Evolutionary conservation across 1,140 invertebrate species (phyloP).

Genomic region (Hyles euphorbiae): DNA sequence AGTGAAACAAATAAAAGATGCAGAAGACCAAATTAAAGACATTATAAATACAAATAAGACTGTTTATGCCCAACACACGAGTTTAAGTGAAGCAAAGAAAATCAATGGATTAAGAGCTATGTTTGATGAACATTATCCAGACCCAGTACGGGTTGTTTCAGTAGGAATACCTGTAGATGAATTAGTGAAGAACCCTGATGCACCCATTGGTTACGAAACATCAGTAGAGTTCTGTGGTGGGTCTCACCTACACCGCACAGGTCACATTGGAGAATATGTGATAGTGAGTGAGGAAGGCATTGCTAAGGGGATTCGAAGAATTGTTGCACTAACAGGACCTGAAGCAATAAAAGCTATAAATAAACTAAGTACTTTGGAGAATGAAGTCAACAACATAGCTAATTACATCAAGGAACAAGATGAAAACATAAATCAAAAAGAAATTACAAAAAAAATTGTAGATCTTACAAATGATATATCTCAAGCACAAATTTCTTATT

Average conservation of each 20-base stretch:
- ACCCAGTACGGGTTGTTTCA: slow-evolving; percentile 97
- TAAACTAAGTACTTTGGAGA: slow-evolving; percentile 85
- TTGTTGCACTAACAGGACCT: slow-evolving; percentile 96
- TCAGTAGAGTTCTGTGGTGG: slow-evolving; percentile 99
- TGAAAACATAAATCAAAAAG: slow-evolving; percentile 77
- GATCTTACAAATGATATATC: slow-evolving; percentile 90
- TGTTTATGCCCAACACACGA: slow-evolving; percentile 95
- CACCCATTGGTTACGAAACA: slow-evolving; percentile 85
- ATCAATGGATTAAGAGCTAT: slow-evolving; percentile 97
- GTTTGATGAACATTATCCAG: slow-evolving; percentile 99
- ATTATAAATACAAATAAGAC: slow-evolving; percentile 87
- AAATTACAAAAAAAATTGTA: slow-evolving; percentile 85
- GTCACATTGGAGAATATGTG: slow-evolving; percentile 96
- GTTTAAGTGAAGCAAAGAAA: slow-evolving; percentile 89
- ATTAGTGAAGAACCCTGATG: slow-evolving; percentile 90
- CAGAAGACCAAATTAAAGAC: slow-evolving; percentile 87
- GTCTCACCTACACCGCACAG: slow-evolving; percentile 93
- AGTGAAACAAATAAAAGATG: slow-evolving; percentile 88
- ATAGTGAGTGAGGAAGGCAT: slow-evolving; percentile 99
- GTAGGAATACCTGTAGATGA: slow-evolving; percentile 95
- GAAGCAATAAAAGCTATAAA: slow-evolving; percentile 93
- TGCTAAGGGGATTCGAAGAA: slow-evolving; percentile 97
- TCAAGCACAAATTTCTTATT: slow-evolving; percentile 89
- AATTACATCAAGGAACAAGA: slow-evolving; percentile 77
- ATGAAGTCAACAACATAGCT: slow-evolving; percentile 83